Base-by-base conservation (phyloP, 2,113 vertebrate genomes). In the Myrmecobius fasciatus region DNA sequence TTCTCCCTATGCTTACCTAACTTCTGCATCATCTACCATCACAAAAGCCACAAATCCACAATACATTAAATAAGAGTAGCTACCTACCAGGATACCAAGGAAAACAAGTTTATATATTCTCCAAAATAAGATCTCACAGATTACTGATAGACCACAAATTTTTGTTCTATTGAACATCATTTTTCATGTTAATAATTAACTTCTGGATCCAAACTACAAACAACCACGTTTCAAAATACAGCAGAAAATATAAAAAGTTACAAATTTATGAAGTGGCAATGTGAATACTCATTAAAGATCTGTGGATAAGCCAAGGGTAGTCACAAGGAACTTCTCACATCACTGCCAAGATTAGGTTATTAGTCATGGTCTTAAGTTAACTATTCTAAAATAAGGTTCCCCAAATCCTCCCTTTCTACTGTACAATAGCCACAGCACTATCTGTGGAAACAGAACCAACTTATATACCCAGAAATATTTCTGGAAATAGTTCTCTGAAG, bases 231-330 rank as follows among this genome's bases (percentile, higher is more conserved):
- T 31, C 53, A 92, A 89, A 96, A 90, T 24, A 20, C 54, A 92
- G 36, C 48, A 92, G 24, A 92, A 92, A 94, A 31, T 90, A 94
- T 31, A 89, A 88, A 90, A 53, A 93, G 49, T 90, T 28, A 90
- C 56, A 47, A 95, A 93, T 47, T 53, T 52, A 54, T 54, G 47
- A 94, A 94, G 47, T 14, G 49, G 54, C 10, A 53, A 3, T 12
- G 28, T 56, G 49, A 56, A 3, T 48, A 46, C 49, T 90, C 92
- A 46, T 90, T 60, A 46, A 93, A 93, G 25, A 90, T 83, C 83
- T 54, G n/a, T 88, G 52, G 96, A 51, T 53, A 26, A 95, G 89
- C 28, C 89, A 91, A 67, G 56, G 47, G 94, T 25, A 96, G 92
- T 46, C 93, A 91, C 52, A 90, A 91, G 31, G 25, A 95, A 96